A percentile compares a stretch with the other conserved stretches of the same genome.
Evolutionary conservation across 2,888 invertebrate species (phyloP).

Genomic region (Megaustenia siamemsis): DNA sequence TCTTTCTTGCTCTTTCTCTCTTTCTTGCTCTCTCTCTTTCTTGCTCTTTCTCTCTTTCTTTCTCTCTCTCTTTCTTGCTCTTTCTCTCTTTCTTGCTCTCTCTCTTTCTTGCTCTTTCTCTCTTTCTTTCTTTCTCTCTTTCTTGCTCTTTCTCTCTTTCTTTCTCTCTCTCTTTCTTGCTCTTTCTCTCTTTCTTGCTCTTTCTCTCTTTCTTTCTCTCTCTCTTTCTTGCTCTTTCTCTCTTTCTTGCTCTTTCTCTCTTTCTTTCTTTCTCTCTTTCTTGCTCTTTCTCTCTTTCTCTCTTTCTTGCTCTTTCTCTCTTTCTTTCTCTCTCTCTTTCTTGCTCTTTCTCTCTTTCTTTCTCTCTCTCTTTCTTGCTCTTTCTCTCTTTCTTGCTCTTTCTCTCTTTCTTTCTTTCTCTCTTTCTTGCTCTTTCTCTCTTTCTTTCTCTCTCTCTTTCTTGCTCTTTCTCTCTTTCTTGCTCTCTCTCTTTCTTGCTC

Average conservation of each 20-base stretch:
- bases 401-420: background rate
- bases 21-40: background rate
- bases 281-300: too few species aligned
- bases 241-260: too few species aligned
- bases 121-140: constrained; percentile 6
- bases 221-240: background rate
- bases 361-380: background rate
- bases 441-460: background rate
- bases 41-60: background rate
- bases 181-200: background rate
- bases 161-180: background rate
- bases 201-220: background rate
- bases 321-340: too few species aligned
- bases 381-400: background rate
- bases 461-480: background rate
- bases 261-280: too few species aligned
- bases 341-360: too few species aligned
- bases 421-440: background rate
- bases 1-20: background rate
- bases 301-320: too few species aligned
- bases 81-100: too few species aligned
- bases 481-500: background rate
- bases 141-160: too few species aligned
- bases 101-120: background rate
- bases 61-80: too few species aligned